Evolutionary conservation across 2,888 invertebrate genomes (phyloP), one percentile per base, ranked within the genome.

Genomic region (Cryptocephalus moraei): DNA sequence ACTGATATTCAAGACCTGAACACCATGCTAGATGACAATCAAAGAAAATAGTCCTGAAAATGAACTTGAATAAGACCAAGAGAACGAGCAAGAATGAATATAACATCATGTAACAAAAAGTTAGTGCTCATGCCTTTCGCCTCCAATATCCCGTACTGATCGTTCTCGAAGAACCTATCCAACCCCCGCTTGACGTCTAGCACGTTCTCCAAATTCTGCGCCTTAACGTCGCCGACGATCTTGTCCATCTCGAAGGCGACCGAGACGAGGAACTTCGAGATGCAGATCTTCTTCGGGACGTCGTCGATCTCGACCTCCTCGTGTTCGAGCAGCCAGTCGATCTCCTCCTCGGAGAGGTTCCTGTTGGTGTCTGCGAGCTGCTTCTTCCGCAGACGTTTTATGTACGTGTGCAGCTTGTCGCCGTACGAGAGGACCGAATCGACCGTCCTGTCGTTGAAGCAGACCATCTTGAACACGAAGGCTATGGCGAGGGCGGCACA

Each of bases 341-440:
- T 58, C 48, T 67, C 66, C 4, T 60, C 63, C 9, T 61, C 61
- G 0, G 56, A 57, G 9, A 68, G 51, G 12, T 56, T 53, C 22
- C 55, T 48, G 10, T 45, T 43, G 32, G 41, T 32, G 13, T 49
- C 39, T 32, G 12, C 33, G 31, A 64, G 47, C 41, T 56, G 55
- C 39, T 58, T 56, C 32, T 53, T 59, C 8, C 61, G 55, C 8
- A 51, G 44, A 12, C 56, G 66, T 39, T 73, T 57, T 0, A 77
- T 74, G 57, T 72, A 69, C 0, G 75, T 75, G 58, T 79, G 75
- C 3, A 84, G 62, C 0, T 76, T 62, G 63, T 84, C 82, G 0
- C 83, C 84, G 50, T 82, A 81, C 54, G 77, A 78, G 9, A 83
- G 57, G 3, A 82, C 70, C 0, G 76, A 73, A 62, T 82, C 80